Percentiles rank a stretch among this genome's conserved stretches.
phyloP scores from a whole-genome alignment of 2,797 vertebrate genomes.

The Pipistrellus kuhlii region DNA sequence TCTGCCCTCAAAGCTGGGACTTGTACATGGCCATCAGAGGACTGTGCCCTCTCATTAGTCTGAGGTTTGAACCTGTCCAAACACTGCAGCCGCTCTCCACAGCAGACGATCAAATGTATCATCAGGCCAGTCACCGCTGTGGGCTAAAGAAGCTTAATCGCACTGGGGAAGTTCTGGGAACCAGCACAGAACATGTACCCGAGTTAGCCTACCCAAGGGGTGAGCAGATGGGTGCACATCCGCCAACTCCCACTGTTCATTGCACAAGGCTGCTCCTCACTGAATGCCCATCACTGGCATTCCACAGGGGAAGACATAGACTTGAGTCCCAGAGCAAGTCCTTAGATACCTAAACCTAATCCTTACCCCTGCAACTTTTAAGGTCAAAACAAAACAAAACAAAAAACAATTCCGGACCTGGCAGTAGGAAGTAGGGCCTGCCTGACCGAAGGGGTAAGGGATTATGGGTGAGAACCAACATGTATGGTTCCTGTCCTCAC shows the following conservation, averaged over 20 bases:
- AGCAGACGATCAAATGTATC: too few relatives aligned
- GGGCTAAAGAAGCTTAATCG: neutral
- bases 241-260: neutral
- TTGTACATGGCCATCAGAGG: too few relatives aligned
- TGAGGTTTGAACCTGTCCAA: too few relatives aligned
- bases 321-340: neutral
- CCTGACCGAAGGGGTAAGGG: too few relatives aligned
- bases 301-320: neutral
- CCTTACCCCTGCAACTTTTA: neutral
- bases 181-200: fast-evolving
- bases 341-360: neutral
- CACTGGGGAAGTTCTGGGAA: neutral
- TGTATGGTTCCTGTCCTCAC: neutral
- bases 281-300: neutral
- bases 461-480: fast-evolving
- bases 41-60: too few relatives aligned
- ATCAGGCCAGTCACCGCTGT: neutral
- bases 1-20: too few relatives aligned
- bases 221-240: neutral
- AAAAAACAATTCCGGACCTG: neutral
- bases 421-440: neutral
- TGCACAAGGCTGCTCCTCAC: neutral
- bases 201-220: too few relatives aligned
- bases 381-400: neutral
- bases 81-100: too few relatives aligned